A percentile compares a stretch with the other conserved stretches of the same genome.
Evolutionary conservation across 2,113 vertebrate species (phyloP).

Genomic region (Hippocampus zosterae): DNA sequence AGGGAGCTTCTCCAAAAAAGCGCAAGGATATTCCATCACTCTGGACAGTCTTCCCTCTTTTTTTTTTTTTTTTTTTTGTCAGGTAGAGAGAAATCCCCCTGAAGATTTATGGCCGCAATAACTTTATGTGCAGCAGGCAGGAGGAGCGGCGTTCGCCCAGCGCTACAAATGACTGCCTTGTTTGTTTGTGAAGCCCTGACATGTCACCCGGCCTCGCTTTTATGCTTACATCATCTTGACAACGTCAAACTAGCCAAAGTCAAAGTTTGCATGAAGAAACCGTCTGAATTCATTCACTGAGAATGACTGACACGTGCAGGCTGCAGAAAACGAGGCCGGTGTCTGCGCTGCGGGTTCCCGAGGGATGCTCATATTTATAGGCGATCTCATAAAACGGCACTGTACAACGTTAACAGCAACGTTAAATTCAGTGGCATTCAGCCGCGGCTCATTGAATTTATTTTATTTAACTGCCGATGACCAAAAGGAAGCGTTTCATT

Average conservation of each 20-base stretch:
- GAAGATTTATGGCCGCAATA: constrained; percentile 2
- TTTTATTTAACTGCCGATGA: neutral
- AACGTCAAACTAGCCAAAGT: neutral
- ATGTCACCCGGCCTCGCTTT: neutral
- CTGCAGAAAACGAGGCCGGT: too few relatives aligned
- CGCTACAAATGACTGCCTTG: neutral
- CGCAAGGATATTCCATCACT: constrained; percentile 29
- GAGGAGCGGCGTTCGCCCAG: neutral
- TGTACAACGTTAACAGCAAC: neutral
- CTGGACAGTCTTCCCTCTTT: constrained; percentile 10
- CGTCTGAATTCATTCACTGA: too few relatives aligned
- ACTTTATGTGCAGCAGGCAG: constrained; percentile 11
- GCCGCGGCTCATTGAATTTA: neutral
- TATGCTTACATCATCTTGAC: neutral
- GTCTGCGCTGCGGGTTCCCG: neutral
- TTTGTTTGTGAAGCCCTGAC: constrained; percentile 3
- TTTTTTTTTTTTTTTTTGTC: neutral
- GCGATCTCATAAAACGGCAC: neutral
- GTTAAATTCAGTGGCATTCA: neutral
- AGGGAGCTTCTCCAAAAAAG: constrained; percentile 36
- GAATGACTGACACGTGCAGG: too few relatives aligned
- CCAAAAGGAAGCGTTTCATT: neutral
- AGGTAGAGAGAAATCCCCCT: neutral
- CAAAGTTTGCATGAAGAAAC: too few relatives aligned
- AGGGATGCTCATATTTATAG: neutral